phyloP scores from a whole-genome alignment of 2,888 invertebrate species.

The Latheticus oryzae region DNA sequence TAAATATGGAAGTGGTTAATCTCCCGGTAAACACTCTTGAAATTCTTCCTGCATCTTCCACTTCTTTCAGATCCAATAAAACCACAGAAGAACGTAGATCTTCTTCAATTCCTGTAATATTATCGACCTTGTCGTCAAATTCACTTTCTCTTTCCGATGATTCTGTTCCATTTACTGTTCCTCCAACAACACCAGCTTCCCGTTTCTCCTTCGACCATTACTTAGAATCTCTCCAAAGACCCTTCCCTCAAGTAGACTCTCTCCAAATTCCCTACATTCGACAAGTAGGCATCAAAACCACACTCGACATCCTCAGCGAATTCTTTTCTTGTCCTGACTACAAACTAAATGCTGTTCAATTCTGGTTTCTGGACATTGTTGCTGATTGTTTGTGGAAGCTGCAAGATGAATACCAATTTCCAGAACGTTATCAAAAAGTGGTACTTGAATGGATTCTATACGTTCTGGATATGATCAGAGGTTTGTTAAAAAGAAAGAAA shows the following conservation, averaged over 20 bases:
- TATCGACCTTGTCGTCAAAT: too few relatives aligned
- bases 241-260: conserved; percentile 49
- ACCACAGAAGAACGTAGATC: too few relatives aligned
- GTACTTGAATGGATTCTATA: conserved; percentile 61
- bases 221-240: conserved; percentile 44
- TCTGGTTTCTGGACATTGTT: conserved; percentile 64
- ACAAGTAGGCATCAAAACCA: conserved; percentile 57
- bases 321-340: conserved; percentile 58
- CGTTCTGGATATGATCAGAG: conserved; percentile 60
- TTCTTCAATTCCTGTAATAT: neutral
- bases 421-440: conserved; percentile 57
- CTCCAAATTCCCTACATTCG: conserved; percentile 57
- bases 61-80: too few relatives aligned
- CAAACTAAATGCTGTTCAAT: conserved; percentile 58
- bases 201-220: conserved; percentile 46
- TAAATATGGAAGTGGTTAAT: too few relatives aligned
- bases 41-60: too few relatives aligned
- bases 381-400: conserved; percentile 63
- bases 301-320: conserved; percentile 55
- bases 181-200: conserved; percentile 53
- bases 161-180: conserved; percentile 42
- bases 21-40: too few relatives aligned
- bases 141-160: too few relatives aligned
- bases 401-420: conserved; percentile 62
- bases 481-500: conserved; percentile 50